Conservation (phyloP, 2,113 vertebrate genomes). For the Ictalurus furcatus region DNA sequence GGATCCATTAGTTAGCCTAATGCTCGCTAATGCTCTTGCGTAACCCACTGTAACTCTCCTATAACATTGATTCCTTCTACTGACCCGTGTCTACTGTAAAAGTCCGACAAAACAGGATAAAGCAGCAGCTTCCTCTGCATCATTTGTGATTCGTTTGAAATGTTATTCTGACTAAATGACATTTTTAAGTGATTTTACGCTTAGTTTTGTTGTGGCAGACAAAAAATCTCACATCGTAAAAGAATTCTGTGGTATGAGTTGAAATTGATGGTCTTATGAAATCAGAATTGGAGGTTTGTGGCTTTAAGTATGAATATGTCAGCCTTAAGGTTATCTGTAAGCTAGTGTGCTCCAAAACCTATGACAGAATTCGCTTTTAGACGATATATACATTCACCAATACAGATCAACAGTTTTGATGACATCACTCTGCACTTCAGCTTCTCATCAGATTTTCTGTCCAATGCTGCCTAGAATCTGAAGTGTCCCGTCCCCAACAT, state of each 20-base stretch:
- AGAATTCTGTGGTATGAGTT: not conserved
- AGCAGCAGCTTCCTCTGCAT: not conserved
- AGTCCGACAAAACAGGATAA: not conserved
- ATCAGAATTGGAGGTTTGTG: too few relatives aligned
- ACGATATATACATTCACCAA: too few relatives aligned
- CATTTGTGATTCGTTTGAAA: not conserved
- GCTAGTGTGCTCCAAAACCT: too few relatives aligned
- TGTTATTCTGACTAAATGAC: not conserved
- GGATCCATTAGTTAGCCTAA: conserved; percentile 42
- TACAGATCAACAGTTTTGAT: too few relatives aligned
- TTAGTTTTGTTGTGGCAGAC: not conserved
- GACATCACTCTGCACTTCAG: too few relatives aligned
- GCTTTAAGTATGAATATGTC: too few relatives aligned
- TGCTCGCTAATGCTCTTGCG: conserved; percentile 30
- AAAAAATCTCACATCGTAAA: not conserved
- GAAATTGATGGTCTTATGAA: not conserved
- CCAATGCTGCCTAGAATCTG: too few relatives aligned
- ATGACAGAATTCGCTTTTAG: too few relatives aligned
- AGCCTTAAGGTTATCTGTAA: too few relatives aligned
- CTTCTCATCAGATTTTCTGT: too few relatives aligned
- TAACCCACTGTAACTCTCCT: not conserved
- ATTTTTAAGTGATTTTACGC: not conserved
- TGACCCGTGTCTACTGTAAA: not conserved
- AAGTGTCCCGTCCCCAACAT: too few relatives aligned
- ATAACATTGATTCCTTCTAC: not conserved